These are phyloP conservation scores for Eriosoma lanigerum DNA, from an alignment of 1,140 invertebrate genomes.

Conservation along the genomic window DNA sequence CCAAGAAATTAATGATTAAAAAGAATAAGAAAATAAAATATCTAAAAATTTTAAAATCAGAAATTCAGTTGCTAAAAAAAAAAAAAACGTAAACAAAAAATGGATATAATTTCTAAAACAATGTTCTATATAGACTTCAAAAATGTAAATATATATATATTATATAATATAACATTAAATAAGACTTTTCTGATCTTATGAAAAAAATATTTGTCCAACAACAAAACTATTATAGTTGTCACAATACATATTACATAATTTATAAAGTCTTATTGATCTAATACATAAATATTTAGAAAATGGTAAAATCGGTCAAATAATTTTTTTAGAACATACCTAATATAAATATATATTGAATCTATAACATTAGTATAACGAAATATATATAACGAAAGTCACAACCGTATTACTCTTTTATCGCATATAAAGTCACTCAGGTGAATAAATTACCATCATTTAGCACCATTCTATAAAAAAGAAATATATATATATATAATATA, in stretches of 20 bases:
- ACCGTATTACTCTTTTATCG: not conserved
- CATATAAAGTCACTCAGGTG: conserved; percentile 9
- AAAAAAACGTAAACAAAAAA: not conserved
- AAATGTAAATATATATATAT: conserved; percentile 10
- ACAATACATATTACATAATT: not conserved
- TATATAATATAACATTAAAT: conserved; percentile 12
- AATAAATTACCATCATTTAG: conserved; percentile 38
- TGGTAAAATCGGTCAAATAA: conserved; percentile 27
- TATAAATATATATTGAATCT: conserved; percentile 24
- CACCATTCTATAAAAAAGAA: conserved; percentile 43
- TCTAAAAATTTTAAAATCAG: conserved; percentile 39
- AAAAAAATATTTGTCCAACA: conserved; percentile 13
- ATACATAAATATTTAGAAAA: conserved; percentile 23
- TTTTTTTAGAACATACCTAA: not conserved
- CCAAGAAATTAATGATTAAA: not conserved
- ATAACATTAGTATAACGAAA: not conserved
- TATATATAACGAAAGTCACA: conserved; percentile 27
- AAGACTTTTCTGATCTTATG: conserved; percentile 17
- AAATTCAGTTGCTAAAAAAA: not conserved
- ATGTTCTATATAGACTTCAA: not conserved
- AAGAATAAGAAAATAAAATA: conserved; percentile 8
- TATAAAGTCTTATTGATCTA: conserved; percentile 14
- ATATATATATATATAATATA: not conserved
- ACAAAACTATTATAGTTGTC: not conserved
- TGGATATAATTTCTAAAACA: not conserved